A percentile compares a stretch with the other conserved stretches of the same genome.
phyloP scores from a whole-genome alignment of 1,140 invertebrate species.

The Protaetia brevitarsis region DNA sequence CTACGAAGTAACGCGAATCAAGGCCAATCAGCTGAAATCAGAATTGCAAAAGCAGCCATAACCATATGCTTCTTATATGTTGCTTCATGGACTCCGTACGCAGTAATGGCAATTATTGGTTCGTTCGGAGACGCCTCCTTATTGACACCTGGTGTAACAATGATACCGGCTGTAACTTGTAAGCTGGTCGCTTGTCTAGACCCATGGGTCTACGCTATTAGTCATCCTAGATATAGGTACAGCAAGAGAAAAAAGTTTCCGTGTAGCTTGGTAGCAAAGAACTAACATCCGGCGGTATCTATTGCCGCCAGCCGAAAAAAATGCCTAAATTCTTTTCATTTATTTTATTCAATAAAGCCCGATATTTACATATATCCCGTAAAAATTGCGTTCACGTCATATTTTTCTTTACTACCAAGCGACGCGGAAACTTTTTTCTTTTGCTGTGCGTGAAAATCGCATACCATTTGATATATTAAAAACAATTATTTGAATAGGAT shows the following conservation, averaged over 20 bases:
- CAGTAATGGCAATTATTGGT: constrained; percentile 72
- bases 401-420: too few relatives aligned
- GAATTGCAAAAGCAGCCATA: constrained; percentile 82
- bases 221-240: constrained; percentile 82
- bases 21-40: constrained; percentile 72
- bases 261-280: too few relatives aligned
- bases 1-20: constrained; percentile 68
- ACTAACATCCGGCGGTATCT: too few relatives aligned
- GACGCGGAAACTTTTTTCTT: too few relatives aligned
- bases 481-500: constrained; percentile 44
- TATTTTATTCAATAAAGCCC: too few relatives aligned
- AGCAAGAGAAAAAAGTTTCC: constrained; percentile 24
- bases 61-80: constrained; percentile 81
- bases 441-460: too few relatives aligned
- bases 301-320: too few relatives aligned
- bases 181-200: constrained; percentile 84
- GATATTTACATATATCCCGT: too few relatives aligned
- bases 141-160: constrained; percentile 77
- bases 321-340: too few relatives aligned
- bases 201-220: constrained; percentile 84
- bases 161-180: constrained; percentile 81
- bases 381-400: too few relatives aligned
- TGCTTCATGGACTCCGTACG: constrained; percentile 82
- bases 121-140: constrained; percentile 76
- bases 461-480: too few relatives aligned